Conservation (phyloP, 2,113 vertebrate genomes). For the Plecotus auritus region DNA sequence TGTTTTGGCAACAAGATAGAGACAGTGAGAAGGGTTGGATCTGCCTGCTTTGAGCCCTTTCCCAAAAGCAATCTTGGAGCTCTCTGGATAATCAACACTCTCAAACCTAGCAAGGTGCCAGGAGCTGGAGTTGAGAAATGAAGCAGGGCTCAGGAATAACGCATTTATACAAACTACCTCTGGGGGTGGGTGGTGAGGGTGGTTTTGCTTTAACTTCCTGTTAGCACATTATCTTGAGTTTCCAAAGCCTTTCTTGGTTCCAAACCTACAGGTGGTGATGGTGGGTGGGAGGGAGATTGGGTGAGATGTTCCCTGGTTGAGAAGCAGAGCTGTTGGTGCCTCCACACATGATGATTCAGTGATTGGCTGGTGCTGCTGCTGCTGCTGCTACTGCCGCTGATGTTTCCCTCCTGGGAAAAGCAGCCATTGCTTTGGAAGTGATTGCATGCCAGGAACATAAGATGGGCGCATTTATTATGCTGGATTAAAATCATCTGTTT, state of each 20-base stretch:
- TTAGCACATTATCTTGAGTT: conserved; percentile 50
- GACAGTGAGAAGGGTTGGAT: conserved; percentile 27
- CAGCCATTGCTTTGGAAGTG: not conserved
- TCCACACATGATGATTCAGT: conserved; percentile 17
- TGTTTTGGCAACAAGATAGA: conserved; percentile 61
- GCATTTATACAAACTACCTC: not conserved
- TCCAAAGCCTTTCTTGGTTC: conserved; percentile 26
- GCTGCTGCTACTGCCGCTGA: not conserved
- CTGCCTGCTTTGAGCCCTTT: not conserved
- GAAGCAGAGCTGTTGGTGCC: conserved; percentile 18
- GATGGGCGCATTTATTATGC: not conserved
- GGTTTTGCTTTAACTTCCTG: conserved; percentile 23
- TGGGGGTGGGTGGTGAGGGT: not conserved
- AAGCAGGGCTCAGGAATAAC: not conserved
- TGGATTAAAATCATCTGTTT: not conserved
- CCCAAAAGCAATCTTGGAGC: conserved; percentile 53
- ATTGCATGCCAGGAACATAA: not conserved
- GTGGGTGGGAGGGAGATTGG: not conserved
- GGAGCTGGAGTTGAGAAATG: not conserved
- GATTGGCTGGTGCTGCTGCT: not conserved
- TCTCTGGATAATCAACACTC: conserved; percentile 40
- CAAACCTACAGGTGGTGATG: conserved; percentile 33
- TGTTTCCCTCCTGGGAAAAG: not conserved
- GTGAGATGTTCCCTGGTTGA: not conserved
- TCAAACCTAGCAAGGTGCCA: conserved; percentile 45